Evolutionary conservation across 2,113 vertebrate genomes (phyloP), one percentile per base, ranked within the genome.

Genomic region (Mystacornis crossleyi): DNA sequence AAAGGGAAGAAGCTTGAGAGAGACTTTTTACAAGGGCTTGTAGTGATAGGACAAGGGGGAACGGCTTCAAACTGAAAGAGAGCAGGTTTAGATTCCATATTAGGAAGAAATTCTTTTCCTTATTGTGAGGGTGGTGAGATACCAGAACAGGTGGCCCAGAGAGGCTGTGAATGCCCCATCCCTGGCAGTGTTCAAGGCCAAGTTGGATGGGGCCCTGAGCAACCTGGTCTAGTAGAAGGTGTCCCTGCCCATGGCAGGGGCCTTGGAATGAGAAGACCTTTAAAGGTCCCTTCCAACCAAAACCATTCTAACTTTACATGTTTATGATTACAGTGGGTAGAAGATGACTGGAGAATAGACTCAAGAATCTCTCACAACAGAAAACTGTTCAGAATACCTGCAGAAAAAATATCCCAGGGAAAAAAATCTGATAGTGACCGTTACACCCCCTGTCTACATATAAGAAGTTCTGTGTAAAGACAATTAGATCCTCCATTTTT

Each of bases 191-290:
- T 8, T n/a, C 12, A 25, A 74, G 53, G 50, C 12, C 58, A 57
- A 0, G 26, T 0, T 57, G 67, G 11, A 60, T 29, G n/a, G 29
- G 16, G 5, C 40, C 3, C 26, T 26, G 40, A 42, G 14, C 11
- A 61, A 34, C 10, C 25, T 26, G 29, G 5, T 34, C n/a, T 47
- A 45, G 51, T 8, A 15, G 23, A 73, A 66, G 18, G 1, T 20
- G 18, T 12, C 4, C 38, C 24, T 47, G n/a, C 29, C 28, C n/a
- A 47, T 13, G 11, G 40, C 29, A 75, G n/a, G 3, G 4, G 6
- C 11, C 5, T 8, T 75, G 14, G 21, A 75, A 69, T 6, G 3
- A 40, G 20, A 40, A 12, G 8, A 51, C 45, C 8, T 60, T 74
- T 53, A 81, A 60, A 74, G n/a, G 13, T 10, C 28, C n/a, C 23